Evolutionary conservation across 1,140 invertebrate genomes (phyloP), one percentile per base, ranked within the genome.

Genomic region (Drosophila nannoptera): DNA sequence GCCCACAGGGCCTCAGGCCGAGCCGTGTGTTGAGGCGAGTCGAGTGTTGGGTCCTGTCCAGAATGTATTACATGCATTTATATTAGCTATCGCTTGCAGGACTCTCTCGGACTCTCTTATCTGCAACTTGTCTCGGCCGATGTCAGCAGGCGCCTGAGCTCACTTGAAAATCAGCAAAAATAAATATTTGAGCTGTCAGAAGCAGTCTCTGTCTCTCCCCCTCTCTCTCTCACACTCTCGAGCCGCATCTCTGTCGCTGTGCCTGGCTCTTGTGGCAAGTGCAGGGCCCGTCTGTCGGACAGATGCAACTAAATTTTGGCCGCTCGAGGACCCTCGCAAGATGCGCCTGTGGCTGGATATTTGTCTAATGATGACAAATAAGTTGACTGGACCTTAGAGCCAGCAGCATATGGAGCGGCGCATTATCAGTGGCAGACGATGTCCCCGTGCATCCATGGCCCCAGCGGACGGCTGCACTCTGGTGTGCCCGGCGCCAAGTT

Each of bases 161-260:
- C 55, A 72, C 69, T 72, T 72, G 73, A 84, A 69, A 86, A 65
- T 84, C 73, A 84, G 74, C 81, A 73, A 73, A 83, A 86, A 77
- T 86, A 84, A 84, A 80, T 73, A 69, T 78, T 73, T 52, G 59
- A 65, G 60, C 61, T 80, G 80, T 84, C 80, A 76, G 55, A 54
- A 50, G 48, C 78, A 82, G 68, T 22, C 22, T 22, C 22, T 22
- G 1, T 22, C 22, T 22, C 22, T 22, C 22, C 1, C 1, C 1
- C 22, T 22, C 22, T 22, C 22, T 22, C 22, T 1, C 1, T 2
- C 22, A 22, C 22, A 22, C 22, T 22, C 22, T 22, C 22, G 1
- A 22, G 22, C 22, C 22, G 22, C 22, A 22, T 22, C 22, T 22
- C 22, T 22, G 22, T 22, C 22, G 22, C 22, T 22, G 22, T 3